Evolutionary conservation across 1,140 invertebrate species (phyloP).

Genomic region (Solen grandis): DNA sequence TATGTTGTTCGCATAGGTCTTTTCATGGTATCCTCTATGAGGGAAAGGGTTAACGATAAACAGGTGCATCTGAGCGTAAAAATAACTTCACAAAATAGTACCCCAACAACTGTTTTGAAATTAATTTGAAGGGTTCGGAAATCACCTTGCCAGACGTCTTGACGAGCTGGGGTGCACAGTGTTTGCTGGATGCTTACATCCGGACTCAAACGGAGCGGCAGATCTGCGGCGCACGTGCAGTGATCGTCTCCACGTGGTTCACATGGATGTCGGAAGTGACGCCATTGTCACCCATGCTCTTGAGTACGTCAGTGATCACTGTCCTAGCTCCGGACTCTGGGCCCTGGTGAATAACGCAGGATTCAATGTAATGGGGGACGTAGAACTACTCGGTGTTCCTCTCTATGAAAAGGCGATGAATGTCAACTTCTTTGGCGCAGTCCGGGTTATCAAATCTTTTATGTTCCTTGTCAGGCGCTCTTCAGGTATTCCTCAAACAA

Average conservation of each 20-base stretch:
- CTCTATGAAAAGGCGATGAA: conserved; percentile 82
- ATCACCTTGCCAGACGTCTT: conserved; percentile 78
- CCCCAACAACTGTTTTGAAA: too few species aligned
- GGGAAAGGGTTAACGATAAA: too few species aligned
- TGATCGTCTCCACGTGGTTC: conserved; percentile 68
- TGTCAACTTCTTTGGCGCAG: conserved; percentile 86
- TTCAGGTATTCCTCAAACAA: too few species aligned
- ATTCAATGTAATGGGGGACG: conserved; percentile 92
- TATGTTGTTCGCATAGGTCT: too few species aligned
- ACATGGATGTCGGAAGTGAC: conserved; percentile 71
- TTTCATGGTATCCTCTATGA: too few species aligned
- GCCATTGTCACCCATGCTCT: too few species aligned
- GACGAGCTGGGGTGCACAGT: conserved; percentile 80
- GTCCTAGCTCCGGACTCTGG: conserved; percentile 66
- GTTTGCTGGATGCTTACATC: conserved; percentile 86
- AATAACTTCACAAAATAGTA: too few species aligned
- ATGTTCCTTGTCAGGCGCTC: conserved; percentile 84
- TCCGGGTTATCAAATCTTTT: conserved; percentile 72
- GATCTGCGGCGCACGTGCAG: conserved; percentile 73
- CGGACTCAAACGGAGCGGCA: conserved; percentile 80
- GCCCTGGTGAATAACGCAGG: conserved; percentile 84
- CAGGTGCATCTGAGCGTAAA: too few species aligned
- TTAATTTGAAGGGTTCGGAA: conserved; percentile 74
- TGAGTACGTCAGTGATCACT: too few species aligned
- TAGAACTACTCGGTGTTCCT: conserved; percentile 89